These are phyloP conservation scores for Bicyclus anynana DNA, from an alignment of 1,140 invertebrate species.

Conservation along the genomic window DNA sequence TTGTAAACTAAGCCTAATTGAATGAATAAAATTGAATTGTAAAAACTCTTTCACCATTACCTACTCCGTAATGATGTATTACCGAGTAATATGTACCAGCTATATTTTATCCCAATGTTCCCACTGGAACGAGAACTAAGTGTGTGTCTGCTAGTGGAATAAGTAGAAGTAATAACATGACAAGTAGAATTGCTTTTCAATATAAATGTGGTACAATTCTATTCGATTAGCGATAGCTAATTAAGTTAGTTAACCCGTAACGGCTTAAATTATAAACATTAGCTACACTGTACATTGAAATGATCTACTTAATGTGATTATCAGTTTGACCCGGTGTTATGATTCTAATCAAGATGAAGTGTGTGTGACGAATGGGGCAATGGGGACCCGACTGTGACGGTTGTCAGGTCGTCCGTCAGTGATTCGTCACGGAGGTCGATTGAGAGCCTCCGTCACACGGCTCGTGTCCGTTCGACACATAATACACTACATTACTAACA, in stretches of 20 bases:
- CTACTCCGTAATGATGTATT: too few species aligned
- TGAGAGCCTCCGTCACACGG: conserved; percentile 32
- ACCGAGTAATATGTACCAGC: too few species aligned
- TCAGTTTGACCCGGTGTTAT: not conserved
- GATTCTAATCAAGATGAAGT: conserved; percentile 36
- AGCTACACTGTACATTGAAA: not conserved
- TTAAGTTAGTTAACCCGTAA: not conserved
- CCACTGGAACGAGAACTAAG: too few species aligned
- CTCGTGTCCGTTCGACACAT: conserved; percentile 3
- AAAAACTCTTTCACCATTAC: too few species aligned
- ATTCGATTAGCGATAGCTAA: too few species aligned
- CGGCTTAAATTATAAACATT: not conserved
- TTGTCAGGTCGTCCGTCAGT: conserved; percentile 49
- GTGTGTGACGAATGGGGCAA: conserved; percentile 41
- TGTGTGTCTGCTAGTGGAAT: too few species aligned
- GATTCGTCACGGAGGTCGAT: conserved; percentile 57
- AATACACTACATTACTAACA: conserved; percentile 25
- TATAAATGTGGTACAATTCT: too few species aligned
- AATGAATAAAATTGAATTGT: too few species aligned
- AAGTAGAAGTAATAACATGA: too few species aligned
- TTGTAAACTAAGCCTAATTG: too few species aligned
- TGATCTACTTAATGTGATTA: not conserved
- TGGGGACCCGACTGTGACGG: conserved; percentile 31
- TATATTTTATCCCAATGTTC: too few species aligned
- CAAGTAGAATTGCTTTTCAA: too few species aligned